phyloP scores from a whole-genome alignment of 2,888 invertebrate species.

The Drosophila algonquin region DNA sequence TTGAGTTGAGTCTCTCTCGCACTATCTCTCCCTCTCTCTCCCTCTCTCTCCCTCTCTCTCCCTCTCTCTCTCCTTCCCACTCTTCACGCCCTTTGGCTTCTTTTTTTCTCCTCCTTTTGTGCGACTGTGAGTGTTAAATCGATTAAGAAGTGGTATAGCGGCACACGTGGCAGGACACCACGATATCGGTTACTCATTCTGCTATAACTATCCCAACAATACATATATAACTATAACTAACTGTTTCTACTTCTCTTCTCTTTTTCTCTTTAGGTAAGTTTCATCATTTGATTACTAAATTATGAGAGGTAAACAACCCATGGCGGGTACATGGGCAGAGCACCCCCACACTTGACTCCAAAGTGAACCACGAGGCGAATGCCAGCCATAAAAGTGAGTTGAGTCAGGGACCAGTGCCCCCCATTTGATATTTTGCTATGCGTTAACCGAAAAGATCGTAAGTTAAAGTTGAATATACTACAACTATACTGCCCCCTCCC shows the following conservation, averaged over 20 bases:
- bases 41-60: not conserved
- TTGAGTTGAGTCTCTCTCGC: not conserved
- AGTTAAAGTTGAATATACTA: constrained; percentile 63
- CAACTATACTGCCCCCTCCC: constrained; percentile 3
- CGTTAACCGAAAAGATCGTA: constrained; percentile 48
- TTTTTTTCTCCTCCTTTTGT: too few species aligned
- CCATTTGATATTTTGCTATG: constrained; percentile 16
- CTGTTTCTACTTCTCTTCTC: constrained; percentile 5
- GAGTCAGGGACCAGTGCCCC: constrained; percentile 54
- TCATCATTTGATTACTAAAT: constrained; percentile 7
- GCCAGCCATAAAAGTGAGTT: constrained; percentile 13
- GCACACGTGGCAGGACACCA: too few species aligned
- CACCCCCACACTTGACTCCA: constrained; percentile 21
- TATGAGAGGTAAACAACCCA: not conserved
- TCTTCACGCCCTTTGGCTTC: too few species aligned
- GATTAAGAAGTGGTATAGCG: too few species aligned
- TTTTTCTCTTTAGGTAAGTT: constrained; percentile 46
- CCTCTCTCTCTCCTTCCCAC: too few species aligned
- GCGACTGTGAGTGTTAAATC: too few species aligned
- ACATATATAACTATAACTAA: not conserved
- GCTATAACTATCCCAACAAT: too few species aligned
- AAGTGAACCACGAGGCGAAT: not conserved
- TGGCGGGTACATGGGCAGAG: not conserved
- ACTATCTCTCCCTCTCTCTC: constrained; percentile 4
- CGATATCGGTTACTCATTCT: too few species aligned